Percentiles rank a stretch among this genome's conserved stretches.
Conservation (phyloP, 2,113 vertebrate genomes). For the Verasper variegatus region DNA sequence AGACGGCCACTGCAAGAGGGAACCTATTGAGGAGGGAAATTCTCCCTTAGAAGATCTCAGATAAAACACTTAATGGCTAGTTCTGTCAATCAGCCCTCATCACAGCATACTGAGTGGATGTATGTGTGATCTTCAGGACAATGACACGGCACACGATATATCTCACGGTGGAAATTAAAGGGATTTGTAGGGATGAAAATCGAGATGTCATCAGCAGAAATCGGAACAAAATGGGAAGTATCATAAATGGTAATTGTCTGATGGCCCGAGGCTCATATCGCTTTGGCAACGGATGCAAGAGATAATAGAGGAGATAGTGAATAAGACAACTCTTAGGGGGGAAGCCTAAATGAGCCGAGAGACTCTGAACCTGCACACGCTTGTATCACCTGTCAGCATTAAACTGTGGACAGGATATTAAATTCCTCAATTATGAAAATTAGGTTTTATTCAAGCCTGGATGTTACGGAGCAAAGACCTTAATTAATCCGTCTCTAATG, state of each 20-base stretch:
- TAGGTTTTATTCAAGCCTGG: conserved; percentile 58
- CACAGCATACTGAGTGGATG: conserved; percentile 30
- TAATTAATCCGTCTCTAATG: conserved; percentile 71
- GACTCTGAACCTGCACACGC: conserved; percentile 22
- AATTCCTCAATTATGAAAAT: conserved; percentile 68
- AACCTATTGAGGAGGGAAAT: conserved; percentile 45
- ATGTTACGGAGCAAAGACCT: conserved; percentile 60
- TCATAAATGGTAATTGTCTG: conserved; percentile 37
- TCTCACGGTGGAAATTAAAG: conserved; percentile 15
- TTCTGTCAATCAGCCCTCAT: conserved; percentile 50
- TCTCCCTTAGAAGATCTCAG: conserved; percentile 45
- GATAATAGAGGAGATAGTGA: conserved; percentile 11
- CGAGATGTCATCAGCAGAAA: conserved; percentile 16
- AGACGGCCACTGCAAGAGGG: conserved; percentile 53
- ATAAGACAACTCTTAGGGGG: conserved; percentile 19
- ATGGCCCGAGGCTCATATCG: conserved; percentile 4
- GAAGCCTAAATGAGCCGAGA: background rate
- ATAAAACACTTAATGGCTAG: conserved; percentile 59
- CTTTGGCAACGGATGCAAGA: conserved; percentile 31
- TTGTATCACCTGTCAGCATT: conserved; percentile 53
- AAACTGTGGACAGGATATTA: conserved; percentile 58
- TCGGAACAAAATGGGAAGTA: conserved; percentile 2
- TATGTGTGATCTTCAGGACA: conserved; percentile 14
- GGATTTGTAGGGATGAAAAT: conserved; percentile 25
- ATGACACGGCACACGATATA: background rate